phyloP scores from a whole-genome alignment of 23 tunicate species.

The Trididemnum nubilum region DNA sequence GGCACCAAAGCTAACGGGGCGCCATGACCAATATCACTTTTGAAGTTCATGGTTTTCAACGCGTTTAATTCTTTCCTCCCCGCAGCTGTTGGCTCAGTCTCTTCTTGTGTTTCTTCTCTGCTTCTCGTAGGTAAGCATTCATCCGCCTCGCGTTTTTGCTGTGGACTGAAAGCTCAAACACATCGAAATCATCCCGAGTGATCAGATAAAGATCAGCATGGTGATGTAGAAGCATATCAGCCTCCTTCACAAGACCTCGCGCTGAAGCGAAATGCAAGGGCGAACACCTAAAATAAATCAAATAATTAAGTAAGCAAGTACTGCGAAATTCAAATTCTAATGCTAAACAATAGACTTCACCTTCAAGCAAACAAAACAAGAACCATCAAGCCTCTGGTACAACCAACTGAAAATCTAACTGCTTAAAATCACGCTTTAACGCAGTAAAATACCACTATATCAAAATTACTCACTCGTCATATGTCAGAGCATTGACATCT shows the following conservation, averaged over 20 bases:
- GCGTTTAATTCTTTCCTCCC: no score
- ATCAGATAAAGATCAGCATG: conserved; percentile 56
- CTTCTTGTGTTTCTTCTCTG: conserved; percentile 8
- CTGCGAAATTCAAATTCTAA: no score
- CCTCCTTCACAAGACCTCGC: conserved; percentile 36
- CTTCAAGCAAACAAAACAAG: neutral
- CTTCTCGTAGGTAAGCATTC: neutral
- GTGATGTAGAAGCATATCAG: conserved; percentile 39
- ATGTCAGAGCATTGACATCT: conserved; percentile 69
- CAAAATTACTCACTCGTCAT: conserved; percentile 87
- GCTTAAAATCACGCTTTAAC: neutral
- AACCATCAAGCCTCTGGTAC: neutral
- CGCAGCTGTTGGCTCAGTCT: neutral
- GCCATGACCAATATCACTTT: no score
- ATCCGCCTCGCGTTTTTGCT: conserved; percentile 15
- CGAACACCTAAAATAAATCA: conserved; percentile 54
- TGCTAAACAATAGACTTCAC: neutral
- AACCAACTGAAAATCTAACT: neutral
- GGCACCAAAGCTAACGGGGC: no score
- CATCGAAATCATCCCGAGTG: conserved; percentile 60
- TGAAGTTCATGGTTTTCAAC: no score
- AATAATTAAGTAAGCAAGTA: no score
- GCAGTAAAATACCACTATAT: no score
- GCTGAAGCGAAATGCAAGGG: conserved; percentile 80
- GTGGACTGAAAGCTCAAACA: conserved; percentile 65